Percentiles rank a stretch among this genome's conserved stretches.
These are phyloP conservation scores for Ichneumoninae sp. DNA, from an alignment of 2,888 invertebrate genomes.

Conservation along the genomic window DNA sequence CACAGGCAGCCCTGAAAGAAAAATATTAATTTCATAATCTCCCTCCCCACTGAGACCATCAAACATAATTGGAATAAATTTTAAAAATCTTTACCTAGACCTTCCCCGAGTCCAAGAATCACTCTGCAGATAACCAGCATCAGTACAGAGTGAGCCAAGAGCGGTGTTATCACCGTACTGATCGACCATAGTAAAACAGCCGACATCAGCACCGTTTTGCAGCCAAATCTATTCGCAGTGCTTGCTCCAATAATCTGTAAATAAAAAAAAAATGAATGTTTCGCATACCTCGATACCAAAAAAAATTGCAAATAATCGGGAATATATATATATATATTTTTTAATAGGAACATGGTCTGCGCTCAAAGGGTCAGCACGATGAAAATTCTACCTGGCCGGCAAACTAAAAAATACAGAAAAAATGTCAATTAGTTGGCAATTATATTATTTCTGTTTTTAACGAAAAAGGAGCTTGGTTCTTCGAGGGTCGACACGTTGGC, in stretches of 20 bases:
- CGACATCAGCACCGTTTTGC: conserved; percentile 88
- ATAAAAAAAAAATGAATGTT: background rate
- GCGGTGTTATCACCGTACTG: conserved; percentile 89
- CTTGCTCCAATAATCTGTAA: conserved; percentile 88
- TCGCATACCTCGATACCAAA: background rate
- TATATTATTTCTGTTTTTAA: no score
- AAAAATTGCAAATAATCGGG: background rate
- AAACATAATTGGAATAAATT: background rate
- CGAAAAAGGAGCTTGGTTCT: no score
- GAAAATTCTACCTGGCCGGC: conserved; percentile 87
- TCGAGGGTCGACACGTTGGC: no score
- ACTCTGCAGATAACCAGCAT: conserved; percentile 88
- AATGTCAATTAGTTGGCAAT: no score
- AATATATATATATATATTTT: no score
- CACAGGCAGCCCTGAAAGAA: conserved; percentile 88
- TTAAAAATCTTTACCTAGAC: conserved; percentile 86
- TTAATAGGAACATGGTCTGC: no score
- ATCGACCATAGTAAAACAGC: conserved; percentile 91
- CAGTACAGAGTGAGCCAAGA: conserved; percentile 88
- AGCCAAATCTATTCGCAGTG: conserved; percentile 89
- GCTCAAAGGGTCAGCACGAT: no score
- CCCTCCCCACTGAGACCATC: background rate
- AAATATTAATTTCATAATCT: background rate
- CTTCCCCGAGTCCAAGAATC: conserved; percentile 90
- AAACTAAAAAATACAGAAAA: conserved; percentile 84